Conservation (phyloP, 2,113 vertebrate genomes). For the Acanthochromis polyacanthus region DNA sequence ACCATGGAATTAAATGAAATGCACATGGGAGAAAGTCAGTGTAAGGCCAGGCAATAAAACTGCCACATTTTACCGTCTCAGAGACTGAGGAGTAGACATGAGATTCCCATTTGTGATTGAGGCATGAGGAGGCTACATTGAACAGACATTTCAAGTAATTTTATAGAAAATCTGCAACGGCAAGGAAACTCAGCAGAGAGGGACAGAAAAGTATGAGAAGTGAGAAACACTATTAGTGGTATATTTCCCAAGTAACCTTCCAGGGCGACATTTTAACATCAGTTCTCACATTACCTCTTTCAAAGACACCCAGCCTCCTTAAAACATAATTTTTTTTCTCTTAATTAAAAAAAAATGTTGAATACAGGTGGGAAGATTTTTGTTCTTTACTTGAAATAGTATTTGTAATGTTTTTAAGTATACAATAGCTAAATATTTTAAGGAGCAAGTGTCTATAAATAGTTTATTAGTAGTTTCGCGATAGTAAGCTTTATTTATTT, state of each 20-base stretch:
- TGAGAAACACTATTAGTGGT: background rate
- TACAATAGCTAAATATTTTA: too few species aligned
- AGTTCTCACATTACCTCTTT: too few species aligned
- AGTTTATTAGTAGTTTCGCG: too few species aligned
- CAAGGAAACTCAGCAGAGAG: conserved; percentile 4
- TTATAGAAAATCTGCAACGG: conserved; percentile 1
- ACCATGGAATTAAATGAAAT: conserved; percentile 17
- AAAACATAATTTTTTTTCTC: too few species aligned
- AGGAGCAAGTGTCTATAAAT: too few species aligned
- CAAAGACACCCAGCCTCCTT: too few species aligned
- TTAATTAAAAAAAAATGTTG: too few species aligned
- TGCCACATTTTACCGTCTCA: conserved; percentile 9
- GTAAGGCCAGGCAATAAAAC: background rate
- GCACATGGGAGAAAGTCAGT: background rate
- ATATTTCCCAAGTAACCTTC: background rate
- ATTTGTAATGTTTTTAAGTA: too few species aligned
- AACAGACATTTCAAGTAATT: background rate
- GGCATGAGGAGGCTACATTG: background rate
- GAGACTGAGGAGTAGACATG: background rate
- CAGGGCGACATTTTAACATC: too few species aligned
- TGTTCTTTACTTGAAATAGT: too few species aligned
- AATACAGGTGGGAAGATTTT: too few species aligned
- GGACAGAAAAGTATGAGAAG: background rate
- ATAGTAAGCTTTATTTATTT: too few species aligned
- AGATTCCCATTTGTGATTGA: conserved; percentile 17